Percentiles rank a stretch among this genome's conserved stretches.
These are phyloP conservation scores for Empidonax traillii DNA, from an alignment of 2,113 vertebrate species.

Conservation along the genomic window DNA sequence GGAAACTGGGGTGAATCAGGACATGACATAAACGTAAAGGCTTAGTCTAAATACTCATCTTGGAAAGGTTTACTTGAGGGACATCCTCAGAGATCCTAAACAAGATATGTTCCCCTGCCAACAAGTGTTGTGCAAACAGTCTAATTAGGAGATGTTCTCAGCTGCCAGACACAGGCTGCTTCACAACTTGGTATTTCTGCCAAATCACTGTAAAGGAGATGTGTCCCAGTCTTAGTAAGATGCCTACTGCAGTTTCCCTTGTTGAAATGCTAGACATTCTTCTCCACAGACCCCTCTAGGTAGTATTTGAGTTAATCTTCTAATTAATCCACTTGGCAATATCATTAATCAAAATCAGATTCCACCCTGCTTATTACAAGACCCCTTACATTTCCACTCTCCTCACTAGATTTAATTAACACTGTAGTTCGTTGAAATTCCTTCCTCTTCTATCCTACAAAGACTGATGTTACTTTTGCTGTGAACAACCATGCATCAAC, in stretches of 20 bases:
- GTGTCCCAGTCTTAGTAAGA: background rate
- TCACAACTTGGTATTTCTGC: background rate
- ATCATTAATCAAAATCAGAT: conserved; percentile 51
- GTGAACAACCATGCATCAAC: background rate
- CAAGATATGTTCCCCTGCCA: conserved; percentile 4
- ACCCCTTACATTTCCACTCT: background rate
- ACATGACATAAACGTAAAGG: background rate
- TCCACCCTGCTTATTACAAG: conserved; percentile 27
- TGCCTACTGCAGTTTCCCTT: background rate
- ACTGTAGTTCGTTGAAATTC: background rate
- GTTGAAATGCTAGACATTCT: background rate
- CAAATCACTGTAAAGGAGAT: background rate
- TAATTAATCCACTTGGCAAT: conserved; percentile 59
- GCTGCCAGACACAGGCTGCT: conserved; percentile 3
- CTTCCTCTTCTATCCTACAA: background rate
- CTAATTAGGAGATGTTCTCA: conserved; percentile 11
- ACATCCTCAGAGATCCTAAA: background rate
- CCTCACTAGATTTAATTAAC: conserved; percentile 51
- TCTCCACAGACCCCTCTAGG: background rate
- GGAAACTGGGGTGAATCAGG: background rate
- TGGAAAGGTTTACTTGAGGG: conserved; percentile 15
- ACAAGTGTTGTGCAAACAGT: background rate
- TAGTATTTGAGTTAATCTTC: conserved; percentile 32
- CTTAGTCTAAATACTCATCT: background rate
- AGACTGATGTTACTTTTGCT: background rate